Percentiles rank a stretch among this genome's conserved stretches.
Evolutionary conservation across 2,888 invertebrate species (phyloP).

Genomic region (Neoitamus cyanurus): DNA sequence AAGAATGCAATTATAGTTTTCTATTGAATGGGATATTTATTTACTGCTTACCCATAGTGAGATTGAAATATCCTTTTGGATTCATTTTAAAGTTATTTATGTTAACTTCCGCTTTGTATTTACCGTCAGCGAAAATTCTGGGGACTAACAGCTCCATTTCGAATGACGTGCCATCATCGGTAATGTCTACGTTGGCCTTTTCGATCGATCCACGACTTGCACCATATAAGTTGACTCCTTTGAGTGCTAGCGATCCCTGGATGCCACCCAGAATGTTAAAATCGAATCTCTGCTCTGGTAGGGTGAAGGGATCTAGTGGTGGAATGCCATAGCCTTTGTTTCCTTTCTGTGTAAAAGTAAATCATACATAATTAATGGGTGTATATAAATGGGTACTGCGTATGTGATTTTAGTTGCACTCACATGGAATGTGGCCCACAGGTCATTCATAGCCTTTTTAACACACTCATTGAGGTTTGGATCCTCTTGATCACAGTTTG

Average conservation of each 20-base stretch:
- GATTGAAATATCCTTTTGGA: conserved; percentile 71
- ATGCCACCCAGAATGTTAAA: conserved; percentile 59
- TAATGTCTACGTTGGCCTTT: conserved; percentile 70
- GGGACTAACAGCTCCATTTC: conserved; percentile 72
- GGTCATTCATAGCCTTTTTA: conserved; percentile 69
- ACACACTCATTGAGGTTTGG: conserved; percentile 72
- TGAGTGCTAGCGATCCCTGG: conserved; percentile 63
- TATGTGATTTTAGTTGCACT: conserved; percentile 15
- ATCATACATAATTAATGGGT: no score
- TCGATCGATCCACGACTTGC: conserved; percentile 69
- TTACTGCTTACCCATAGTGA: conserved; percentile 71
- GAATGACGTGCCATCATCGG: conserved; percentile 70
- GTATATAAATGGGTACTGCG: not conserved
- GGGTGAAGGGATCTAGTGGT: conserved; percentile 61
- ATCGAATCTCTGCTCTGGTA: conserved; percentile 60
- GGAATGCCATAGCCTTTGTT: conserved; percentile 62
- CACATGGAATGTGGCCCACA: conserved; percentile 64
- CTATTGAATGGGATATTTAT: not conserved
- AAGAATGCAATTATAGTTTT: conserved; percentile 14
- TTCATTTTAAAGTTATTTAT: conserved; percentile 71
- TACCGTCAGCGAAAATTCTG: conserved; percentile 69
- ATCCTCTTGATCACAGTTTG: conserved; percentile 70
- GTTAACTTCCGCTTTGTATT: conserved; percentile 73
- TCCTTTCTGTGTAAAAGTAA: conserved; percentile 58
- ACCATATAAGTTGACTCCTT: conserved; percentile 70